Evolutionary conservation across 1,140 invertebrate species (phyloP).

Genomic region (Papilio glaucus): DNA sequence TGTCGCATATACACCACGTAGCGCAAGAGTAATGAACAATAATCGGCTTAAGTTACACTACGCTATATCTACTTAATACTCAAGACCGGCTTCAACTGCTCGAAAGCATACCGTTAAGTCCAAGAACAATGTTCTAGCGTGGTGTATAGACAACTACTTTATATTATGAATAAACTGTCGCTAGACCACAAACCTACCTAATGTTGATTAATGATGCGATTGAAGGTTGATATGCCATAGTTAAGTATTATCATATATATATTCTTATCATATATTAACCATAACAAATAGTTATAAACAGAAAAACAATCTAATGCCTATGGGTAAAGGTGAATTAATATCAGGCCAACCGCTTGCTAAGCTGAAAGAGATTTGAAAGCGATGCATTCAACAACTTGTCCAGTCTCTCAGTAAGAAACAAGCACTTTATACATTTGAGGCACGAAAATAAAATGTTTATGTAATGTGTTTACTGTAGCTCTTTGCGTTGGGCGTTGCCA

Average conservation of each 20-base stretch:
- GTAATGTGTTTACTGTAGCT: constrained; percentile 14
- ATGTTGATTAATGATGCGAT: no score
- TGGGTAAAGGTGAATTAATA: no score
- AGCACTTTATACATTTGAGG: not conserved
- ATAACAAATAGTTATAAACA: no score
- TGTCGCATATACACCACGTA: constrained; percentile 4
- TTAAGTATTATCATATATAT: no score
- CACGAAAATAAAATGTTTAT: constrained; percentile 18
- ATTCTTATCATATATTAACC: no score
- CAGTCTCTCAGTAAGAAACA: not conserved
- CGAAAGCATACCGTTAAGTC: not conserved
- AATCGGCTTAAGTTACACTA: constrained; percentile 10
- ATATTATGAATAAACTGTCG: no score
- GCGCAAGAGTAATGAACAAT: constrained; percentile 11
- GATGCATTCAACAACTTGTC: not conserved
- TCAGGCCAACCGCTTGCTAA: no score
- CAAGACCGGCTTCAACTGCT: not conserved
- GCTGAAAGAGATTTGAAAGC: not conserved
- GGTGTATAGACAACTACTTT: no score
- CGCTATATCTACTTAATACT: constrained; percentile 12
- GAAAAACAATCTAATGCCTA: no score
- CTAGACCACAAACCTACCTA: no score
- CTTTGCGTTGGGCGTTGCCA: constrained; percentile 19
- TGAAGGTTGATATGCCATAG: no score
- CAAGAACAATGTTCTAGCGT: not conserved